Base-by-base conservation (phyloP, 2,888 invertebrate species). In the Chorisops tibialis region DNA sequence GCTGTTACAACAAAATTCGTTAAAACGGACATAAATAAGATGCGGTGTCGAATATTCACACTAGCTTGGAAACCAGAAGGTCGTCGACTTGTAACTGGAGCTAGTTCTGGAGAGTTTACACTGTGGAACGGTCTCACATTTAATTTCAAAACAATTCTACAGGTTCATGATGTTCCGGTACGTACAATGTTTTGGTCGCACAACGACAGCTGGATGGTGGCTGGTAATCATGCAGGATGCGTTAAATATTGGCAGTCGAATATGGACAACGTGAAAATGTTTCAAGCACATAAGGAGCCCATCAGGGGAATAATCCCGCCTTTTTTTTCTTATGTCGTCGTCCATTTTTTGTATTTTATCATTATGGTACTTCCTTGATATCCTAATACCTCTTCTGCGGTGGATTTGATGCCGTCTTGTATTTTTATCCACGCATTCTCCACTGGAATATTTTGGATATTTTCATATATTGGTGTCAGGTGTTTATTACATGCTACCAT, bases 201-300 rank as follows among this genome's bases (percentile, higher is more conserved):
- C 80, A 97, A 96, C 73, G 98, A 98, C 81, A 91, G 92, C 71
- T 99, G 99, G 99, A 96, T 99, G 96, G 93, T 99, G 65, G 98
- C 98, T 0, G 99, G 95, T 18, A 99, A 99, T 81, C 97, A 98
- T 78, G 90, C 91, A 54, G 99, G 99, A 64, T 99, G 93, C 78
- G 95, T 99, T 68, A 99, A 99, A 76, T 99, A 99, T 81, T 99
- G 99, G 99, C 99, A 99, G 83, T 95, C 96, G 71, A 99, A 99
- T 81, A 99, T 99, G 99, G 99, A 99, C 83, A 99, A 99, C 82
- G 99, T 99, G 63, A 98, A 99, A 85, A 98, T 99, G 96, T 99
- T 96, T 83, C 98, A 98, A 82, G 99, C 98, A 62, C 99, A 99
- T 81, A 98, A 99, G 86, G 99, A 99, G 84, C 94, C 99, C 68